Evolutionary conservation across 2,797 vertebrate genomes (phyloP), one percentile per base, ranked within the genome.

Genomic region (Halcyon badia): DNA sequence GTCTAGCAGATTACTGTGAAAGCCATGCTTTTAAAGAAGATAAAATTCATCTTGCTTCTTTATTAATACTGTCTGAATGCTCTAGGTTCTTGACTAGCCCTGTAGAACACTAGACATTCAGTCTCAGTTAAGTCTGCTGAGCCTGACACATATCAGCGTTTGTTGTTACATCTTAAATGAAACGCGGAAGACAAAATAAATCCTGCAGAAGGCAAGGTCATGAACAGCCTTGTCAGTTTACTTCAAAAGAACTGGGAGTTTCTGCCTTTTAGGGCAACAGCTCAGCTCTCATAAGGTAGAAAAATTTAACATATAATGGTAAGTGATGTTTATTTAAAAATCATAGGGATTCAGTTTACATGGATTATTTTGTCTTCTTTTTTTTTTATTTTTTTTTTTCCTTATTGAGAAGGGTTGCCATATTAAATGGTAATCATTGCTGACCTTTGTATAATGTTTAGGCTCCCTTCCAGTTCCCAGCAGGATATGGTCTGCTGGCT

Each of bases 131-230:
- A 80, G 58, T 69, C 46, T 73, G 49, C 11, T 65, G 87, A 94
- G 35, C 56, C 56, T 62, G 87, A 44, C 52, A 49, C 33, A 46
- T 28, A 28, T 49, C 42, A 66, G 10, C 48, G 28, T 91, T 95
- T 95, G 37, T 73, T 90, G 17, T 58, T 83, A 35, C 44, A 77
- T 65, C 60, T 96, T 78, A 84, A 93, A 82, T 41, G 35, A 81
- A 93, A 82, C n/a, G 73, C 48, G 46, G 64, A 69, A 89, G 49
- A 82, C 86, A 90, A 90, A 96, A 80, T 80, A 46, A 93, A 78
- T 84, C 65, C 76, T 61, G 51, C 79, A 97, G 68, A 83, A 95
- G 72, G 46, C 70, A 91, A 95, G 79, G 84, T 94, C 94, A 87
- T 57, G 65, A 20, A 58, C 26, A 94, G 65, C 78, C 75, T 62